Percentiles rank a stretch among this genome's conserved stretches.
Evolutionary conservation across 2,888 invertebrate genomes (phyloP).

Genomic region (Iphiclides podalirius): DNA sequence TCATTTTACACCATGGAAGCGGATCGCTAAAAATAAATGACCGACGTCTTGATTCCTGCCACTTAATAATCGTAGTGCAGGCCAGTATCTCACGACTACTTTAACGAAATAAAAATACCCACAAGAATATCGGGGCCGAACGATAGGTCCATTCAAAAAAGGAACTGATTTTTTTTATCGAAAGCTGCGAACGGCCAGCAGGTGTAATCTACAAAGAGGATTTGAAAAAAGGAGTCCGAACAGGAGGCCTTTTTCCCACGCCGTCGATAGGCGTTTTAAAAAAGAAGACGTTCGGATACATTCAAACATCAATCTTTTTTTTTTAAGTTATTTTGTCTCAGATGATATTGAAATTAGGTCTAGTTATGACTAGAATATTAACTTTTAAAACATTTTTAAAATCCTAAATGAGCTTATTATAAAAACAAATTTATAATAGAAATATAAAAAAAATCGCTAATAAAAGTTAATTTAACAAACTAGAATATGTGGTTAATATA

Average conservation of each 20-base stretch:
- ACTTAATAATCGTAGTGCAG: slow-evolving; percentile 72
- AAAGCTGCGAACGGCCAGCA: slow-evolving; percentile 77
- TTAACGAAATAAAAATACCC: slow-evolving; percentile 48
- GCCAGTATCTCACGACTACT: slow-evolving; percentile 76
- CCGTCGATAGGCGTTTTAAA: slow-evolving; percentile 61
- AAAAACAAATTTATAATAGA: no score
- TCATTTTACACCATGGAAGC: background rate
- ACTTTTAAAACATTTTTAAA: no score
- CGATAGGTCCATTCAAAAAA: slow-evolving; percentile 63
- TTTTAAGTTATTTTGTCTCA: slow-evolving; percentile 30
- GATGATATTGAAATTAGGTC: slow-evolving; percentile 14
- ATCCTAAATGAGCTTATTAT: no score
- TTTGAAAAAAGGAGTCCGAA: slow-evolving; percentile 73
- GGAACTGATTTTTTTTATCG: slow-evolving; percentile 68
- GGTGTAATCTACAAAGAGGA: slow-evolving; percentile 75
- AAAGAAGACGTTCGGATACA: slow-evolving; percentile 34
- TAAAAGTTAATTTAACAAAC: no score
- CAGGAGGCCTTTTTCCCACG: slow-evolving; percentile 79
- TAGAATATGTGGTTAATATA: no score
- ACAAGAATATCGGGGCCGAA: slow-evolving; percentile 54
- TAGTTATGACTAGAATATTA: no score
- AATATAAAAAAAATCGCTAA: no score
- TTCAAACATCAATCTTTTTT: slow-evolving; percentile 16
- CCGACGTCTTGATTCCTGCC: slow-evolving; percentile 67
- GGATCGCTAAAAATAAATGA: slow-evolving; percentile 51